These are phyloP conservation scores for Ridgeia piscesae DNA, from an alignment of 1,140 invertebrate species.

Conservation along the genomic window DNA sequence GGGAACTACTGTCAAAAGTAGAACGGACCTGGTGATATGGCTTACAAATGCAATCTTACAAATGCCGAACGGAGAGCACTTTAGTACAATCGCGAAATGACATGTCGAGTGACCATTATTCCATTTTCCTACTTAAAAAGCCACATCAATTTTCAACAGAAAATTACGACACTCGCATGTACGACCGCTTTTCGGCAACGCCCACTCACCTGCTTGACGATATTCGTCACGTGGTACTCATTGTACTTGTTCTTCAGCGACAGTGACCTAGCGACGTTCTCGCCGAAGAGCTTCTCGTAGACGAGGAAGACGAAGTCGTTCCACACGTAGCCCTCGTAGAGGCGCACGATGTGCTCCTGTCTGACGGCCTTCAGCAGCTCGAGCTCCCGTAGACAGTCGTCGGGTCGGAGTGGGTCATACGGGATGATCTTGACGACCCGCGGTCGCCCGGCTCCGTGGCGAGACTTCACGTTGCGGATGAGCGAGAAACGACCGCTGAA, in stretches of 20 bases:
- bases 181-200: background rate
- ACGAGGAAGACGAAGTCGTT: constrained; percentile 65
- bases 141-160: background rate
- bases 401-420: constrained; percentile 31
- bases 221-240: constrained; percentile 84
- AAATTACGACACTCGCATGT: background rate
- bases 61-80: background rate
- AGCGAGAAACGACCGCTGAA: constrained; percentile 72
- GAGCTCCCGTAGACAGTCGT: constrained; percentile 66
- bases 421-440: constrained; percentile 32
- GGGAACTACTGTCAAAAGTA: background rate
- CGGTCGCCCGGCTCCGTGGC: constrained; percentile 18
- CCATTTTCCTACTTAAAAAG: background rate
- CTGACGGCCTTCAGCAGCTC: constrained; percentile 73
- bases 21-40: too few species aligned
- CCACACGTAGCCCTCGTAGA: constrained; percentile 62
- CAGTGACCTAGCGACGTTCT: constrained; percentile 87
- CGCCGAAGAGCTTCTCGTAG: constrained; percentile 84
- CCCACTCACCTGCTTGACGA: constrained; percentile 73
- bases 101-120: too few species aligned
- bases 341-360: constrained; percentile 80
- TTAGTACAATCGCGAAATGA: background rate
- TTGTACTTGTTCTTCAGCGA: constrained; percentile 83
- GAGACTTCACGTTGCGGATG: constrained; percentile 35
- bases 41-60: too few species aligned